Conservation (phyloP, 1,140 invertebrate species). For the Drosophila bocki region DNA sequence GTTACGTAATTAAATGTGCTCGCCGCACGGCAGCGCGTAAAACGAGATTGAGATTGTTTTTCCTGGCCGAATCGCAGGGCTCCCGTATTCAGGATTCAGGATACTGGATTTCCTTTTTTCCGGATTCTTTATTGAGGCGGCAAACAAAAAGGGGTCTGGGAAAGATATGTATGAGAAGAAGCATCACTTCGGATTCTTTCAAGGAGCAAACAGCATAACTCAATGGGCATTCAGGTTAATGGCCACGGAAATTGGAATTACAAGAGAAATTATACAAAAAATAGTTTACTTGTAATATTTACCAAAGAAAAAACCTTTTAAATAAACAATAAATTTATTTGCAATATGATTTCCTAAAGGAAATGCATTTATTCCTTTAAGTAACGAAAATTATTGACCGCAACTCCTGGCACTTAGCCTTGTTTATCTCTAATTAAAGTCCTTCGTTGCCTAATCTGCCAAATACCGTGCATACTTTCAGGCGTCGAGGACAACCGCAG, state of each 20-base stretch:
- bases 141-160: constrained; percentile 23
- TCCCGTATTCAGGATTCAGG: not conserved
- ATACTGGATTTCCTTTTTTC: constrained; percentile 3
- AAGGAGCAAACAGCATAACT: constrained; percentile 21
- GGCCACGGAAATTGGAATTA: constrained; percentile 1
- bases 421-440: constrained; percentile 11
- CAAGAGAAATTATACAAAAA: not conserved
- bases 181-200: constrained; percentile 26
- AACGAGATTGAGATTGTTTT: constrained; percentile 65
- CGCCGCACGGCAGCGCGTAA: constrained; percentile 35
- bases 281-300: not conserved
- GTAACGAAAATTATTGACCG: not conserved
- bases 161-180: not conserved
- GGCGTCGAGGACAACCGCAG: constrained; percentile 22
- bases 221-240: constrained; percentile 37
- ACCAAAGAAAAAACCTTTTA: too few relatives aligned
- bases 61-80: constrained; percentile 1
- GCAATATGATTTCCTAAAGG: not conserved
- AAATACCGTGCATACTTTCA: constrained; percentile 10
- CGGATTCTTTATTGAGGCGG: constrained; percentile 19
- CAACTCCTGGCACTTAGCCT: not conserved
- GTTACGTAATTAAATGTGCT: constrained; percentile 70
- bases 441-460: constrained; percentile 1
- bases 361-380: not conserved
- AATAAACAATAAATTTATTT: not conserved